Evolutionary conservation across 2,113 vertebrate genomes (phyloP), one percentile per base, ranked within the genome.

Genomic region (Eira barbara): DNA sequence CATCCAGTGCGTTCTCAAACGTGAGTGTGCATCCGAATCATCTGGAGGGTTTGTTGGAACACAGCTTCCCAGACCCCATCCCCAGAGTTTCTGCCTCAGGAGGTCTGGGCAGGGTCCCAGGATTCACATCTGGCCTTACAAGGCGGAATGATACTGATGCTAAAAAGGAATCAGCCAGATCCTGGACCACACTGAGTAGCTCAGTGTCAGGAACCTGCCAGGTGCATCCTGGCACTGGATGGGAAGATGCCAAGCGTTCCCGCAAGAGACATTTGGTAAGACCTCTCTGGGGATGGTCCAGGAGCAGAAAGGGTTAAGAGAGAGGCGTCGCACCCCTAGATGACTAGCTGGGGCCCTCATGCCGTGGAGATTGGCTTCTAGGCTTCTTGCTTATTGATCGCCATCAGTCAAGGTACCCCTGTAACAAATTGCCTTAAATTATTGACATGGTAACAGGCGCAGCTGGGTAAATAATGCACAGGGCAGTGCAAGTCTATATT

Each of bases 401-500:
- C 49, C 97, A 97, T 98, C 98, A 97, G 97, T 97, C 97, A 92
- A 96, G 97, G 97, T 98, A 94, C 97, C 97, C 95, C 95, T 94
- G 90, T 95, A 97, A 98, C 97, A 98, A 98, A 98, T 97, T 97
- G 98, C 97, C 98, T 98, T 98, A 96, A 98, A 98, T 98, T 97
- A 98, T 78, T 98, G 97, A 97, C 98, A 98, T 97, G 96, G 98
- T 97, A 98, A 97, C 95, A 97, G 97, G 97, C 92, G 47, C 98
- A 97, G 97, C 97, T 98, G 95, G 97, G 98, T 98, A 98, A 98
- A 98, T 98, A 98, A 98, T 93, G 82, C 96, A 97, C 98, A 98
- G 97, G 96, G 76, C 23, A 55, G 95, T 78, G 1, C 88, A 96
- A 97, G 98, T 97, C 98, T 96, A 85, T 95, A 96, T 98, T 98